Conservation (phyloP, 2,113 vertebrate genomes). For the Thunnus maccoyii region DNA sequence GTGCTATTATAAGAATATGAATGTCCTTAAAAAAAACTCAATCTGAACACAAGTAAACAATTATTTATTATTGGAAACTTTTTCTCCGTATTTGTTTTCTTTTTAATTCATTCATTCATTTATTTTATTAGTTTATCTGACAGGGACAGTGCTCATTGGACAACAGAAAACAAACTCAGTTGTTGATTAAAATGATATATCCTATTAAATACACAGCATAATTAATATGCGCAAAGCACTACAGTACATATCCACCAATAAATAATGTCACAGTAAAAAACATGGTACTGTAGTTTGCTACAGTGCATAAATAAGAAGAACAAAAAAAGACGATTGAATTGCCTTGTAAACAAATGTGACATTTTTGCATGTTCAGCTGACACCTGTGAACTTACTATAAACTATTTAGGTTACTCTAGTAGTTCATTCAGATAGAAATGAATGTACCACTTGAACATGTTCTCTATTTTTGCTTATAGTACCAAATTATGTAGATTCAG, state of each 20-base stretch:
- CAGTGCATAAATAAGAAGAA: background rate
- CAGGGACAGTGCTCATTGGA: background rate
- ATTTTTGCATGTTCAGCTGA: no score
- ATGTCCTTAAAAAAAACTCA: background rate
- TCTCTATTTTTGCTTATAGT: constrained; percentile 9
- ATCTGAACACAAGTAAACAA: background rate
- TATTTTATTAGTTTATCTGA: background rate
- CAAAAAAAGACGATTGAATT: background rate
- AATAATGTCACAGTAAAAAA: background rate
- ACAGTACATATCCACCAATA: background rate
- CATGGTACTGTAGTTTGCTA: no score
- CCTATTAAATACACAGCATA: no score
- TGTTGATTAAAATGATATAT: no score
- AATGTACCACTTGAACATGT: background rate
- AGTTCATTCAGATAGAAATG: background rate
- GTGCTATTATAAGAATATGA: background rate
- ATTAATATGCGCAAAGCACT: no score
- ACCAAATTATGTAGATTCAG: background rate
- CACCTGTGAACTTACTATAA: no score
- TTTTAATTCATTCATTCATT: background rate
- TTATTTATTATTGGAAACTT: background rate
- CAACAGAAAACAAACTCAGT: background rate
- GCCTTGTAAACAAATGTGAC: background rate
- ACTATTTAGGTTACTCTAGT: no score
- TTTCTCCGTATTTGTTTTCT: background rate